Evolutionary conservation across 2,888 invertebrate genomes (phyloP), one percentile per base, ranked within the genome.

Genomic region (Nomada goodeniana): DNA sequence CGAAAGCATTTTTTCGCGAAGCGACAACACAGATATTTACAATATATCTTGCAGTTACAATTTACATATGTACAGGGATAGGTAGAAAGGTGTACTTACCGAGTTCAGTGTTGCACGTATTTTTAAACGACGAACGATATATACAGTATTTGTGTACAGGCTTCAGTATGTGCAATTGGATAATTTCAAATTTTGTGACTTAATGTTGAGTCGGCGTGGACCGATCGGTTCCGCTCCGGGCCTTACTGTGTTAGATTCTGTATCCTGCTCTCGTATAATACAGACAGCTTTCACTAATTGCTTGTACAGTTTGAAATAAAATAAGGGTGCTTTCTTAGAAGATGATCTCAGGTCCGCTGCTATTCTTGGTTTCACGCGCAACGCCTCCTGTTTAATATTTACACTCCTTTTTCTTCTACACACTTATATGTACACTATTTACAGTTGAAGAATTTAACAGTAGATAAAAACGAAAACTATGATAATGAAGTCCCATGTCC

Each of bases 141-240:
- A 23, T 68, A 74, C 74, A 74, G 10, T 29, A 44, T 50, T n/a
- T 42, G 52, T 29, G 36, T 18, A 71, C 20, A 23, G 5, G 23
- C 63, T 18, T 74, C 47, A 23, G 2, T 80, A 80, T 80, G 52
- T 72, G 79, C 61, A 80, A 18, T 65, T 59, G 2, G 18, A 20
- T 5, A 7, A 26, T 50, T 3, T 13, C 15, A 36, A 47, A 47
- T 13, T 60, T 65, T 73, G 29, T 53, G 73, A 52, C 65, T 65
- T 42, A 29, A 55, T 18, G 57, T 55, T 52, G 47, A 53, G 42
- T 50, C 26, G 36, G 44, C 86, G 79, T 5, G 88, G 88, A 67
- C 77, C 61, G 57, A 82, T 57, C 18, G 84, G 76, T 53, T 90
- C 89, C 18, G 91, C 88, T 63, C 88, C 89, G 9, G 92, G 90